These are phyloP conservation scores for Sebastes dallii DNA, from an alignment of 2,797 vertebrate species.

Conservation along the genomic window DNA sequence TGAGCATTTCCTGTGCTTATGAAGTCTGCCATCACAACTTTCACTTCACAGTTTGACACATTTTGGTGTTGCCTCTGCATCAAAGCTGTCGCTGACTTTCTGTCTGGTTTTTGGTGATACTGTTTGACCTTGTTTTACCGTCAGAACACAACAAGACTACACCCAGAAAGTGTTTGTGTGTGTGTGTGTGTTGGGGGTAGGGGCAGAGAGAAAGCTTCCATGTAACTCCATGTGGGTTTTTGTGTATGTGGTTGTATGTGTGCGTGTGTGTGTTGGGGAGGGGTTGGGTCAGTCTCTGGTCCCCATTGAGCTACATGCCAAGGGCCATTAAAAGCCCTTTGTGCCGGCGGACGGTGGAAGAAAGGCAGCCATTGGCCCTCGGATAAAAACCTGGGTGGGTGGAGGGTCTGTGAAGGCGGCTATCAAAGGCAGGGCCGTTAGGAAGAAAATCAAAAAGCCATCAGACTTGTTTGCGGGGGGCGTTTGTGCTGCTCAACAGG, in stretches of 20 bases:
- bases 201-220: not conserved
- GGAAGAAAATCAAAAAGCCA: conserved; percentile 79
- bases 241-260: conserved; percentile 30
- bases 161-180: conserved; percentile 19
- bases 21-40: not conserved
- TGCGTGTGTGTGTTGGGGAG: conserved; percentile 26
- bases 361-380: conserved; percentile 72
- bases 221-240: conserved; percentile 4
- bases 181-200: conserved; percentile 11
- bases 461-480: conserved; percentile 75
- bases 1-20: not conserved
- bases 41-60: not conserved
- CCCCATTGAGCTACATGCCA: conserved; percentile 65
- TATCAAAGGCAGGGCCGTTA: conserved; percentile 73
- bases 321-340: conserved; percentile 80
- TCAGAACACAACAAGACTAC: not conserved
- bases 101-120: conserved; percentile 4
- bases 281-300: conserved; percentile 46
- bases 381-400: conserved; percentile 69
- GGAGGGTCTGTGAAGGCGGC: conserved; percentile 66
- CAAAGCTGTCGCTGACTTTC: not conserved
- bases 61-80: not conserved
- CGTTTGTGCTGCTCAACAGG: conserved; percentile 53
- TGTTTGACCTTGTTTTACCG: conserved; percentile 12
- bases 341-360: conserved; percentile 69